Percentiles rank a stretch among this genome's conserved stretches.
phyloP scores from a whole-genome alignment of 2,113 vertebrate species.

The Psettodes erumei region DNA sequence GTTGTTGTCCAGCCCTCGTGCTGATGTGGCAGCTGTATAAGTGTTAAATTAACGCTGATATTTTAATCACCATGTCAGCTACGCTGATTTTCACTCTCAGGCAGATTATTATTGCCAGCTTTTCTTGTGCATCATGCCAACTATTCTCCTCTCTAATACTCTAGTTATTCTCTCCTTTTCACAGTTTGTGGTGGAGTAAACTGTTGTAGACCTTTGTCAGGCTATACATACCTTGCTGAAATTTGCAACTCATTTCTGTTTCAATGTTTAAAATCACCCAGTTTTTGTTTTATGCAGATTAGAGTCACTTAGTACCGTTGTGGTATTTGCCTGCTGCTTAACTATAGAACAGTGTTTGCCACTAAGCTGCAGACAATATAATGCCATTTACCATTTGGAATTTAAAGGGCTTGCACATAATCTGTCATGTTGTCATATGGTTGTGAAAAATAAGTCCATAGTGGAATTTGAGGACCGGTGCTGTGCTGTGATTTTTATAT shows the following conservation, averaged over 20 bases:
- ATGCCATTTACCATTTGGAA: slow-evolving; percentile 1
- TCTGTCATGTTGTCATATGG: neutral
- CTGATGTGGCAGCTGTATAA: slow-evolving; percentile 24
- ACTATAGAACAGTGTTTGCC: slow-evolving; percentile 2
- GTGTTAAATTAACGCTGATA: neutral
- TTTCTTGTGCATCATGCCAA: neutral
- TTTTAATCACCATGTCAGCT: slow-evolving; percentile 13
- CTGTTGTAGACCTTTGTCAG: neutral
- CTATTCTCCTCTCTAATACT: neutral
- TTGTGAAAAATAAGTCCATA: neutral
- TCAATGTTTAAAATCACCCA: neutral
- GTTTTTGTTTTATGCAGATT: neutral
- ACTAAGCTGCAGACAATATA: neutral
- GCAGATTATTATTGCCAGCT: neutral
- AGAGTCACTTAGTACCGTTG: neutral
- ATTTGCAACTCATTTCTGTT: neutral
- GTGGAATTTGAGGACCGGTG: neutral
- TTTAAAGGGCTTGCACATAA: neutral
- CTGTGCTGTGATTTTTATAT: neutral
- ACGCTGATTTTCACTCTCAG: slow-evolving; percentile 6
- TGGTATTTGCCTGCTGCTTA: neutral
- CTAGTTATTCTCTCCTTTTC: neutral
- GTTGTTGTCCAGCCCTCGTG: neutral
- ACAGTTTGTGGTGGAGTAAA: neutral
- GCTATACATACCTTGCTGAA: neutral